Conservation (phyloP, 2,113 vertebrate genomes). For the Sinocyclocheilus anshuiensis region DNA sequence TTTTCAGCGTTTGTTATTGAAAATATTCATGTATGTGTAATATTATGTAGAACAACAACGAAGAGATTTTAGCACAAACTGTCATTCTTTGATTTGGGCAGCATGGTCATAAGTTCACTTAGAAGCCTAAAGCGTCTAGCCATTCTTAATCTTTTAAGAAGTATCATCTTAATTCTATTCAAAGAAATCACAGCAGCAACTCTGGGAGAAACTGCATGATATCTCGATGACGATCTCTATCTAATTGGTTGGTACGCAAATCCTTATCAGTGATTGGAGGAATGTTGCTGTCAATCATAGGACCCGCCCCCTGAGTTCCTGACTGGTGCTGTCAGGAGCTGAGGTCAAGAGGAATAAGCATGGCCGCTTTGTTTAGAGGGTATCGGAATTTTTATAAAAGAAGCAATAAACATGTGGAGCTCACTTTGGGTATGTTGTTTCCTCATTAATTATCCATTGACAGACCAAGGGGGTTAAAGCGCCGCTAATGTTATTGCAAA, state of each 20-base stretch:
- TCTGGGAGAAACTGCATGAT: neutral
- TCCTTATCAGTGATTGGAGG: conserved; percentile 56
- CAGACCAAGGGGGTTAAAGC: conserved; percentile 66
- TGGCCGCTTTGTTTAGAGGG: conserved; percentile 76
- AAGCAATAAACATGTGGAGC: conserved; percentile 68
- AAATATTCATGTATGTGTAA: neutral
- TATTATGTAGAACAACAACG: neutral
- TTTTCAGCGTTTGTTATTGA: neutral
- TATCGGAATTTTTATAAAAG: conserved; percentile 67
- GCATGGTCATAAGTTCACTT: neutral
- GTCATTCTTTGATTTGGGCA: neutral
- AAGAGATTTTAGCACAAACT: neutral
- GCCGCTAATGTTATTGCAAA: conserved; percentile 2
- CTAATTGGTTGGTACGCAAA: conserved; percentile 57
- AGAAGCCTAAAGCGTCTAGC: neutral
- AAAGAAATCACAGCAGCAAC: neutral
- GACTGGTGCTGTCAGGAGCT: conserved; percentile 62
- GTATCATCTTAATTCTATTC: neutral
- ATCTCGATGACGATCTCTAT: neutral
- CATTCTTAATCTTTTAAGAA: conserved; percentile 12
- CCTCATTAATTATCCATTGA: conserved; percentile 61
- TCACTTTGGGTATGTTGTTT: conserved; percentile 71
- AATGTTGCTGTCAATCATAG: conserved; percentile 47
- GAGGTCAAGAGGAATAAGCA: conserved; percentile 73
- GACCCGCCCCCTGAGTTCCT: conserved; percentile 47